Conservation (phyloP, 2,797 vertebrate genomes). For the Galagoides demidoff region DNA sequence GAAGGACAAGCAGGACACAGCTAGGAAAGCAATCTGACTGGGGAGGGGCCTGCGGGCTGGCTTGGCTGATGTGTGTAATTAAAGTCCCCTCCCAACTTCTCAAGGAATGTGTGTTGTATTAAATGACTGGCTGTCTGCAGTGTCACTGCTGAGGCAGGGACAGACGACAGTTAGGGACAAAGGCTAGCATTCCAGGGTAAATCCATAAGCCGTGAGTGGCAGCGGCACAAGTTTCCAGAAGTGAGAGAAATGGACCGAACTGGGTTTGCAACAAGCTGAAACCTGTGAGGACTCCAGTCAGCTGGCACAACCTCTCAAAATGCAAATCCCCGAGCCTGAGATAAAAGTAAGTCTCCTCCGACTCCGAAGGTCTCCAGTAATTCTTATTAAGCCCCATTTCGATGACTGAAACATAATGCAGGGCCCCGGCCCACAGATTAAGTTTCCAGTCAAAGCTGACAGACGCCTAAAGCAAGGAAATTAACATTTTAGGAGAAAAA, state of each 20-base stretch:
- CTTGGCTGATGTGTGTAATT: background rate
- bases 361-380: conserved; percentile 57
- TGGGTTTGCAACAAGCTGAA: conserved; percentile 50
- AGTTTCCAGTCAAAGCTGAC: conserved; percentile 70
- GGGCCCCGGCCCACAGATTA: background rate
- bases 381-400: conserved; percentile 69
- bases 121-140: background rate
- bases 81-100: background rate
- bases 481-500: conserved; percentile 67
- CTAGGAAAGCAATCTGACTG: background rate
- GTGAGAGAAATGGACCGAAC: conserved; percentile 48
- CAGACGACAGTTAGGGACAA: background rate
- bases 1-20: background rate
- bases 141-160: background rate
- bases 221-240: conserved; percentile 56
- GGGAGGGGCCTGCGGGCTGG: background rate
- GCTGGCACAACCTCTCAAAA: conserved; percentile 56
- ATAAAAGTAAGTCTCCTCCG: conserved; percentile 58
- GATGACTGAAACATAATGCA: conserved; percentile 58
- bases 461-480: conserved; percentile 73
- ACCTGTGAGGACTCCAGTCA: conserved; percentile 55
- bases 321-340: conserved; percentile 65
- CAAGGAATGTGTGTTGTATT: background rate
- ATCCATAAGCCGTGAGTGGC: conserved; percentile 34
- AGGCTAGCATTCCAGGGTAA: background rate